Evolutionary conservation across 1,140 invertebrate genomes (phyloP).

Genomic region (Ephestia elutella): DNA sequence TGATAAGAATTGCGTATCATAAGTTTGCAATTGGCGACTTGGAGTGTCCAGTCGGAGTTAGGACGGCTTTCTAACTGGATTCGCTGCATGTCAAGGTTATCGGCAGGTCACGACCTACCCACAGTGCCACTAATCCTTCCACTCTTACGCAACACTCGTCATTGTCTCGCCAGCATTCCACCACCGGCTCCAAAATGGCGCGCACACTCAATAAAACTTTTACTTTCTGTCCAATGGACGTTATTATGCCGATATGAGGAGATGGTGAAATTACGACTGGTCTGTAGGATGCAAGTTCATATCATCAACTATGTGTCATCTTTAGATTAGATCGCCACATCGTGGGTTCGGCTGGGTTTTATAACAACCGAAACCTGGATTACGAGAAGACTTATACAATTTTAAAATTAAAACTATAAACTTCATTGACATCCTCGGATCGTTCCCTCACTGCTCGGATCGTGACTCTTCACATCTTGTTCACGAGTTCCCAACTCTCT

Average conservation of each 20-base stretch:
- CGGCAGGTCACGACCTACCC: conserved; percentile 44
- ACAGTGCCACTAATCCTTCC: conserved; percentile 28
- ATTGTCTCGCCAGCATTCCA: conserved; percentile 7
- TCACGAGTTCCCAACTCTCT: no score
- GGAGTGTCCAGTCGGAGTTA: background rate
- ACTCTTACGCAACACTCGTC: conserved; percentile 31
- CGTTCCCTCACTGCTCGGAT: no score
- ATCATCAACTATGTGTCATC: no score
- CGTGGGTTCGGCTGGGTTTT: no score
- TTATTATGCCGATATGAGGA: background rate
- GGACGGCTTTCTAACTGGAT: background rate
- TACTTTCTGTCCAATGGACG: background rate
- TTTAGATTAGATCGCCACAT: no score
- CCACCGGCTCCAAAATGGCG: conserved; percentile 13
- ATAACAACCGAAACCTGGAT: no score
- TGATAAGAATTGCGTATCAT: conserved; percentile 3
- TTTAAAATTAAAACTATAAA: no score
- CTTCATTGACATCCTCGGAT: no score
- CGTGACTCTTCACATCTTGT: no score
- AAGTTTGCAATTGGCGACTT: background rate
- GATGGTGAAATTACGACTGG: background rate
- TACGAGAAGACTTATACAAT: no score
- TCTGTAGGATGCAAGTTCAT: no score
- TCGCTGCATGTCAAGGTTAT: conserved; percentile 49
- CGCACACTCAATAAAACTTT: conserved; percentile 2